phyloP scores from a whole-genome alignment of 2,113 vertebrate genomes.

The Gulo gulo region DNA sequence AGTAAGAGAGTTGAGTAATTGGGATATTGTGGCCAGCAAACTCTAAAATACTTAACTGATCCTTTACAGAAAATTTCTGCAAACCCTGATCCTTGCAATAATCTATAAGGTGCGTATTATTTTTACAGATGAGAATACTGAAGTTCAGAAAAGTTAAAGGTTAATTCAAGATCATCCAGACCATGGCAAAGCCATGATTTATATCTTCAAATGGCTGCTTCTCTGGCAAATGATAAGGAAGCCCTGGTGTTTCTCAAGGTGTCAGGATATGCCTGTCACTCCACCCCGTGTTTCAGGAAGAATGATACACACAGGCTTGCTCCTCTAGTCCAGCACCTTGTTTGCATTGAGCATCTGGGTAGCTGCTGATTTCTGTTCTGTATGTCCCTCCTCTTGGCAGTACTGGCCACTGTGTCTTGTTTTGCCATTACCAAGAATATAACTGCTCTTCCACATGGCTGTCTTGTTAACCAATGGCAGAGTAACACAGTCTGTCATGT shows the following conservation, averaged over 20 bases:
- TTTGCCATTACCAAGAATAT: not conserved
- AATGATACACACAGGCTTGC: not conserved
- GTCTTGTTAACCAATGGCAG: not conserved
- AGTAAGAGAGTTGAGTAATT: not conserved
- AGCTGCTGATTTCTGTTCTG: not conserved
- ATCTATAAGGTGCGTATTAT: not conserved
- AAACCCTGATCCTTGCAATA: not conserved
- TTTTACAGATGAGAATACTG: not conserved
- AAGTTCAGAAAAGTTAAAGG: not conserved
- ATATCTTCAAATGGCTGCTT: not conserved
- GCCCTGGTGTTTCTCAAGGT: not conserved
- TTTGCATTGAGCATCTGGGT: not conserved
- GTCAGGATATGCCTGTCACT: not conserved
- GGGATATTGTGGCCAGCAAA: not conserved
- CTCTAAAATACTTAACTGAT: not conserved
- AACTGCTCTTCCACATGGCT: not conserved
- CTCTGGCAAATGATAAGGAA: not conserved
- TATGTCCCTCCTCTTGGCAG: too few relatives aligned
- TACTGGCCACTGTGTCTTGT: not conserved
- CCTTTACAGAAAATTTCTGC: not conserved
- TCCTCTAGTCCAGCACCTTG: not conserved
- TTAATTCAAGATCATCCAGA: not conserved
- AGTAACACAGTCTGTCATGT: not conserved
- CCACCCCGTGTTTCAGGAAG: not conserved
- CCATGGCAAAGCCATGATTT: not conserved